Conservation (phyloP, 2,113 vertebrate species). For the Acanthochromis polyacanthus region DNA sequence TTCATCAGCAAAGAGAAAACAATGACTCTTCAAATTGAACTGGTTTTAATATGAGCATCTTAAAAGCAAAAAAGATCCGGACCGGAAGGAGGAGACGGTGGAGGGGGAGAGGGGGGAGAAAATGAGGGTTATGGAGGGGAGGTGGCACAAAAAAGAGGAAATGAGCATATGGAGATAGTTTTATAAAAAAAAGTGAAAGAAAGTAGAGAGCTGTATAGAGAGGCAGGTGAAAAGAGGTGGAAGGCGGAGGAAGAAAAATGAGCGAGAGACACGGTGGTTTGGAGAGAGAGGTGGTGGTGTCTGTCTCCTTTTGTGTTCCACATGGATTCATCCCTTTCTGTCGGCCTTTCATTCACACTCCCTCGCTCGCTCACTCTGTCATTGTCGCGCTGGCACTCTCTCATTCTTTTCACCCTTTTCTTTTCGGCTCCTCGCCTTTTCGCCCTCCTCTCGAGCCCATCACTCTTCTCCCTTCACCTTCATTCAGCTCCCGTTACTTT, state of each 20-base stretch:
- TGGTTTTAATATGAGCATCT: neutral
- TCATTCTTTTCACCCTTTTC: constrained; percentile 54
- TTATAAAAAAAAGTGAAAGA: neutral
- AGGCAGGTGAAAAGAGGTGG: constrained; percentile 12
- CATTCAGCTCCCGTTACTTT: constrained; percentile 28
- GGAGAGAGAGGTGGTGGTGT: constrained; percentile 48
- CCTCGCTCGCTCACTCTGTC: constrained; percentile 53
- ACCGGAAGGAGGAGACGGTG: neutral
- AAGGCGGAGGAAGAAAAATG: neutral
- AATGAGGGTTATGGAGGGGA: neutral
- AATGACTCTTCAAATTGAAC: neutral
- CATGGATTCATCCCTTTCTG: constrained; percentile 64
- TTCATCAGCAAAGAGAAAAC: neutral
- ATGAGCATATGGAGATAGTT: constrained; percentile 2
- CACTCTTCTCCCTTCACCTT: constrained; percentile 27
- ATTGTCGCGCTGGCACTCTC: constrained; percentile 46
- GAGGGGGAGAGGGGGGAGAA: neutral
- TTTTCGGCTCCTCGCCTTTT: constrained; percentile 40
- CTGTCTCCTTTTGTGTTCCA: constrained; percentile 68
- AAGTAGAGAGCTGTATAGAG: constrained; percentile 7
- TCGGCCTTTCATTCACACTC: constrained; percentile 62
- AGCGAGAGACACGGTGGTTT: neutral
- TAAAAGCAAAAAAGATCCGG: accelerated
- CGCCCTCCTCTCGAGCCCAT: constrained; percentile 32
- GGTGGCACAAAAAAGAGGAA: neutral